Evolutionary conservation across 2,797 vertebrate species (phyloP).

Genomic region (Melanotaenia maccullochi): DNA sequence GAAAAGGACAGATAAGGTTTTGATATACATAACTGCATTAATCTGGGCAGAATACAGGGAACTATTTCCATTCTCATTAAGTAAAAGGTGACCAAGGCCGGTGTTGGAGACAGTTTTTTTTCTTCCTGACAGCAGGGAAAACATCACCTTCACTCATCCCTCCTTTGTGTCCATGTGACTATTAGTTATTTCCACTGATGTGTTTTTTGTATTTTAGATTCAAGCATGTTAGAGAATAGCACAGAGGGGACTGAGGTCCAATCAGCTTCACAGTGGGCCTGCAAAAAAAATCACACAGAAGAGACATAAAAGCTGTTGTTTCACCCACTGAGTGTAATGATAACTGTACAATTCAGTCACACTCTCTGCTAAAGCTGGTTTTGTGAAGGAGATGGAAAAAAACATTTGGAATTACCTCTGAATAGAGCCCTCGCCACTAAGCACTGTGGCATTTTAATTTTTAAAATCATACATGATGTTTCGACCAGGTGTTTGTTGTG

Average conservation of each 20-base stretch:
- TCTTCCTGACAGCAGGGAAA: constrained; percentile 23
- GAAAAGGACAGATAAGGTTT: constrained; percentile 44
- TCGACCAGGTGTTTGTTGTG: neutral
- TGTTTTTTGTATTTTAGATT: constrained; percentile 54
- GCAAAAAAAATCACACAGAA: constrained; percentile 35
- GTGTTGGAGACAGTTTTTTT: neutral
- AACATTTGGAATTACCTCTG: neutral
- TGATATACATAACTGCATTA: constrained; percentile 54
- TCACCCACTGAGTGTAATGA: constrained; percentile 40
- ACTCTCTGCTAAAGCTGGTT: constrained; percentile 15
- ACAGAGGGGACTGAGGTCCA: constrained; percentile 44
- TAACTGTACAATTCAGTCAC: constrained; percentile 39
- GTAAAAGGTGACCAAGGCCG: constrained; percentile 34
- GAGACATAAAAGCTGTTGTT: constrained; percentile 47
- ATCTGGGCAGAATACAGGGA: constrained; percentile 24
- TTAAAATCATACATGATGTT: neutral
- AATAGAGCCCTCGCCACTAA: neutral
- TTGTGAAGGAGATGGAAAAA: neutral
- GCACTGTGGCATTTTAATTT: neutral
- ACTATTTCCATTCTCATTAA: constrained; percentile 44
- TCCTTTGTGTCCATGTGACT: constrained; percentile 12
- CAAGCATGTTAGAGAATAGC: constrained; percentile 54
- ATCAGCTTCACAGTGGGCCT: constrained; percentile 57
- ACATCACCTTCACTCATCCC: constrained; percentile 21
- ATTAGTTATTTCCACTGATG: constrained; percentile 32